Evolutionary conservation across 2,797 vertebrate species (phyloP).

Genomic region (Potorous gilbertii): DNA sequence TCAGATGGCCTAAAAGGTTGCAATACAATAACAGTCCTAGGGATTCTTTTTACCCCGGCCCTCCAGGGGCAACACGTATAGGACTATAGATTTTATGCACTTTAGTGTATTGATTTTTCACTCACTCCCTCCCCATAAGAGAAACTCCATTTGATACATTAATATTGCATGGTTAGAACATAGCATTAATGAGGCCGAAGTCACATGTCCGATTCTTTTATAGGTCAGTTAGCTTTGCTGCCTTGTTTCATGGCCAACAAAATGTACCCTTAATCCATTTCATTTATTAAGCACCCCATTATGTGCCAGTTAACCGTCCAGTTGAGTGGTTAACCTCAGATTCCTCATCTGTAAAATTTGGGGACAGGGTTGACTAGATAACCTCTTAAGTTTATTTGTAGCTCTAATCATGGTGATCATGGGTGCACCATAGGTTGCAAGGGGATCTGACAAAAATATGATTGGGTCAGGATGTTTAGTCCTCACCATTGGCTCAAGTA

Average conservation of each 20-base stretch:
- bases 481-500: background rate
- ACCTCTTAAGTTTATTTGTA: background rate
- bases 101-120: background rate
- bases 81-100: background rate
- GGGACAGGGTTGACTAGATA: background rate
- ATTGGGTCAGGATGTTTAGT: background rate
- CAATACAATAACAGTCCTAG: slow-evolving; percentile 54
- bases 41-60: background rate
- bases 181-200: background rate
- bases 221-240: background rate
- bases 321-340: background rate
- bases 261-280: background rate
- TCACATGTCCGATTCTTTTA: background rate
- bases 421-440: background rate
- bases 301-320: background rate
- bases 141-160: background rate
- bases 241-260: slow-evolving; percentile 3
- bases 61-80: background rate
- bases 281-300: background rate
- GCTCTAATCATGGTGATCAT: background rate
- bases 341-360: background rate
- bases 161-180: background rate
- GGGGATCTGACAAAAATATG: background rate
- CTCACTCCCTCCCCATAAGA: background rate
- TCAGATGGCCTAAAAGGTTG: slow-evolving; percentile 48